Base-by-base conservation (phyloP, 2,888 invertebrate genomes). In the Amiota communis region DNA sequence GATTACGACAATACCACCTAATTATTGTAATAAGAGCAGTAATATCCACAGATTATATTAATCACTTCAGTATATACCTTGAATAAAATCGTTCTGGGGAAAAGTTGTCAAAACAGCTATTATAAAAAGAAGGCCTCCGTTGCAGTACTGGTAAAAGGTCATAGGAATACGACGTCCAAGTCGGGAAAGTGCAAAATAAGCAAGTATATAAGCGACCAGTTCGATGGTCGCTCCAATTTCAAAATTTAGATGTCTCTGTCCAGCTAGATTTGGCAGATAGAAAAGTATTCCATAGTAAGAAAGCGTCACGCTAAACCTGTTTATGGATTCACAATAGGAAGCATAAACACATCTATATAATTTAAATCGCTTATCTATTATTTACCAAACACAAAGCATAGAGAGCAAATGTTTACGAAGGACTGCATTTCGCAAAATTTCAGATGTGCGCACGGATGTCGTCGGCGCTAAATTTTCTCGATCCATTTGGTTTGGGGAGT, bases 141-240 rank as follows among this genome's bases (percentile, higher is more conserved):
- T 90, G 17, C 89, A 75, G 47, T 88, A 80, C 72, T 91, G 90
- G 77, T 88, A 90, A 13, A 86, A 79, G 47, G 87, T 80, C 78
- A 91, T 86, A 0, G 91, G 90, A 48, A 87, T 78, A 70, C 90
- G 87, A 64, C 91, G 86, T 1, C 91, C 91, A 78, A 90, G 89
- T 77, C 88, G 88, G 72, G 84, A 86, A 17, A 90, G 75, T 63
- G 88, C 76, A 49, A 90, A 87, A 74, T 88, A 90, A 17, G 87
- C 83, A 72, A 89, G 74, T 23, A 87, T 77, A 74, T 91, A 91
- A 15, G 90, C 88, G 1, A 87, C 81, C 51, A 91, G 80, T 82
- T 92, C 92, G 69, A 91, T 86, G n/a, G 83, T 81, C 8, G 90
- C 91, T 68, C 91, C 90, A n/a, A 91, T 82, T 13, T 90, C 88